A percentile compares a stretch with the other conserved stretches of the same genome.
Evolutionary conservation across 30 jellyfish, hydroid and myxozoan species (phyloP).

Genomic region (Chironex yamaguchii): DNA sequence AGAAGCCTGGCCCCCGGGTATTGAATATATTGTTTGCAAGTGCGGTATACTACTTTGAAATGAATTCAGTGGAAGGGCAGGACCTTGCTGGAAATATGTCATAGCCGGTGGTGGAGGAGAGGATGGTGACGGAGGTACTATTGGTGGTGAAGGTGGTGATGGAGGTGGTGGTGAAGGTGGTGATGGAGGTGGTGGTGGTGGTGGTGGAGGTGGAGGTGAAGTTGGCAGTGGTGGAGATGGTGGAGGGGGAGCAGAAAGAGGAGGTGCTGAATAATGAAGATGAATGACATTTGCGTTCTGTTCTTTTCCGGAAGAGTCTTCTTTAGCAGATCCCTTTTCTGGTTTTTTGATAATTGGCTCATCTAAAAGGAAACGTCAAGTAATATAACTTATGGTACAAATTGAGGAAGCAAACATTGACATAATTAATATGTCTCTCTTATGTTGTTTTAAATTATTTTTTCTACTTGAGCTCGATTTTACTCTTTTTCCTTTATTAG

Average conservation of each 20-base stretch:
- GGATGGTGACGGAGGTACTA: slow-evolving; percentile 71
- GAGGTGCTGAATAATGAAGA: no score
- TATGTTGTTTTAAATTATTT: no score
- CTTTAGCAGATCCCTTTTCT: no score
- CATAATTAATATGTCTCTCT: no score
- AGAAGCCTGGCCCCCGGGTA: background rate
- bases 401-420: no score
- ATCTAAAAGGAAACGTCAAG: no score
- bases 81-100: background rate
- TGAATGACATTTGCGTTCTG: no score
- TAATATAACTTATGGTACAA: no score
- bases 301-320: no score
- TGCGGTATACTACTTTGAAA: background rate
- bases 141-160: slow-evolving; percentile 79
- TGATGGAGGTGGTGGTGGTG: slow-evolving; percentile 89
- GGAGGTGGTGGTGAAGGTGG: slow-evolving; percentile 84
- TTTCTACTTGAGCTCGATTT: no score
- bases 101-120: slow-evolving; percentile 80
- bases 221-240: slow-evolving; percentile 80
- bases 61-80: background rate
- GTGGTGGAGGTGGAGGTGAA: slow-evolving; percentile 92
- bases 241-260: slow-evolving; percentile 70
- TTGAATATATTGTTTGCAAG: background rate
- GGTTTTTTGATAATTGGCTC: no score
- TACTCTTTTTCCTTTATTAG: no score